These are phyloP conservation scores for Coturnix japonica DNA, from an alignment of 2,113 vertebrate species.

Conservation along the genomic window DNA sequence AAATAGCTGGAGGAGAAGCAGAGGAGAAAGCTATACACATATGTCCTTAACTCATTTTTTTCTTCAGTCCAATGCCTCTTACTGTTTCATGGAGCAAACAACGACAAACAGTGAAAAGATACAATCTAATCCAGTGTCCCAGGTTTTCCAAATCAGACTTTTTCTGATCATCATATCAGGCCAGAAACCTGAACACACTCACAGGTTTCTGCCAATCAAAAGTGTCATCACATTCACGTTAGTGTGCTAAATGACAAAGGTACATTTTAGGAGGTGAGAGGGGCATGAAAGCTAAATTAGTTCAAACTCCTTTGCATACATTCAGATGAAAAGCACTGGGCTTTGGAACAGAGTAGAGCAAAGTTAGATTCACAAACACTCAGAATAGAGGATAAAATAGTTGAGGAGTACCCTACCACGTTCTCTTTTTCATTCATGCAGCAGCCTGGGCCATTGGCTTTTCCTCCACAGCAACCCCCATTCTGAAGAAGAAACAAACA, in stretches of 20 bases:
- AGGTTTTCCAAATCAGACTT: not conserved
- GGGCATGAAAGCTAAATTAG: not conserved
- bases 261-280: not conserved
- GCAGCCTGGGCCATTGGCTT: constrained; percentile 75
- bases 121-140: not conserved
- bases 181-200: not conserved
- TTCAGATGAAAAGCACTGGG: not conserved
- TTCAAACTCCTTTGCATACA: not conserved
- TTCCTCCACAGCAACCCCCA: constrained; percentile 82
- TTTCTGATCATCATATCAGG: not conserved
- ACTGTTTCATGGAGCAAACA: not conserved
- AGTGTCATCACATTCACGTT: not conserved
- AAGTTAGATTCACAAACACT: not conserved
- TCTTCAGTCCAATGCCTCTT: not conserved
- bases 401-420: constrained; percentile 43
- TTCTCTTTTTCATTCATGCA: constrained; percentile 78
- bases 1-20: not conserved
- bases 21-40: not conserved
- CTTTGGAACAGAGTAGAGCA: not conserved
- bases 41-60: not conserved
- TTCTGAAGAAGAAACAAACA: constrained; percentile 56
- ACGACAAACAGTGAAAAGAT: not conserved
- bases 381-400: not conserved
- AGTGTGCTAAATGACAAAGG: not conserved
- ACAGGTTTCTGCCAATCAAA: not conserved